phyloP scores from a whole-genome alignment of 2,888 invertebrate genomes.

The Pollenia angustigena region DNA sequence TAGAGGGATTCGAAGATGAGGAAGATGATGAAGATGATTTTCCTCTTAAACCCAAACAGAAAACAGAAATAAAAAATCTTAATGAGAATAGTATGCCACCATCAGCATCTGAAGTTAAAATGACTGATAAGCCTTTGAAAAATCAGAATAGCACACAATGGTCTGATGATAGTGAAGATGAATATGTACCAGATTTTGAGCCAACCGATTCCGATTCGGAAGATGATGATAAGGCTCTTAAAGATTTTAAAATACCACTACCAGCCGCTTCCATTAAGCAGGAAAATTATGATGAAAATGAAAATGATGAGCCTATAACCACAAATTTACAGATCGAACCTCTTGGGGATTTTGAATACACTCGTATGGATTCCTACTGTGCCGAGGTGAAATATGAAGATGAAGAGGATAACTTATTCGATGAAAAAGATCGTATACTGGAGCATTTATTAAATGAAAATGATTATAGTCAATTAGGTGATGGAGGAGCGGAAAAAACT shows the following conservation, averaged over 20 bases:
- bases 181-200: slow-evolving; percentile 78
- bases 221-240: slow-evolving; percentile 9
- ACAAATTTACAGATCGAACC: slow-evolving; percentile 60
- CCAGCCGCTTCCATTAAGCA: slow-evolving; percentile 75
- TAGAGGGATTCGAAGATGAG: slow-evolving; percentile 12
- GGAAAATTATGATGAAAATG: slow-evolving; percentile 75
- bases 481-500: neutral
- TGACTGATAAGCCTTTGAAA: neutral
- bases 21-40: slow-evolving; percentile 38
- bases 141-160: slow-evolving; percentile 49
- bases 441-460: slow-evolving; percentile 78
- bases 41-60: neutral
- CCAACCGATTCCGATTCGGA: slow-evolving; percentile 76
- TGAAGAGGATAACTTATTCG: slow-evolving; percentile 78
- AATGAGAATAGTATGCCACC: slow-evolving; percentile 5
- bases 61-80: neutral
- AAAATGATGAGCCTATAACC: slow-evolving; percentile 45
- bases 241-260: slow-evolving; percentile 75
- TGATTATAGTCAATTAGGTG: slow-evolving; percentile 63
- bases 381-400: slow-evolving; percentile 77
- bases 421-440: slow-evolving; percentile 80
- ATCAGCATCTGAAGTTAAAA: neutral
- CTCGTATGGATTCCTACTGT: slow-evolving; percentile 75
- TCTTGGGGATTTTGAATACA: slow-evolving; percentile 76
- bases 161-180: slow-evolving; percentile 77